These are phyloP conservation scores for Eupithecia insigniata DNA, from an alignment of 2,888 invertebrate genomes.

Conservation along the genomic window DNA sequence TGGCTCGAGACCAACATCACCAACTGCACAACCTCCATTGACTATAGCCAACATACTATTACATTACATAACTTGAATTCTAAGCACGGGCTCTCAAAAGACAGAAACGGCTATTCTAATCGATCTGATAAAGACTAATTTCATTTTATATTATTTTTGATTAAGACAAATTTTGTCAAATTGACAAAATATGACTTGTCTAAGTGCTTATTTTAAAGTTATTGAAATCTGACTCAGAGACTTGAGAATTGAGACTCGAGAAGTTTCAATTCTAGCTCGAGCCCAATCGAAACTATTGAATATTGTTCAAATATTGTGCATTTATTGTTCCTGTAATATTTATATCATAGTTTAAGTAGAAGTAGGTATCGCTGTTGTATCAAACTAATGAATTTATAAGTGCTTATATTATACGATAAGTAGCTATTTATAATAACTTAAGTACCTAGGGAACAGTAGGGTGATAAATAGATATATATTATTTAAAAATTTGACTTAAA, in stretches of 20 bases:
- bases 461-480: not conserved
- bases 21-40: constrained; percentile 27
- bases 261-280: constrained; percentile 31
- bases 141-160: too few species aligned
- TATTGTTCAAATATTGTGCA: constrained; percentile 38
- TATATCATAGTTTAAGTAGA: not conserved
- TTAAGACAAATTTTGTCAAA: too few species aligned
- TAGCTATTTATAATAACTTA: not conserved
- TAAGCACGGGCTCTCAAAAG: constrained; percentile 1
- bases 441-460: not conserved
- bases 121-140: constrained; percentile 17
- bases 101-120: constrained; percentile 26
- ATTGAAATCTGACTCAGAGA: too few species aligned
- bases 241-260: too few species aligned
- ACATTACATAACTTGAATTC: not conserved
- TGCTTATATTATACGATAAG: constrained; percentile 21
- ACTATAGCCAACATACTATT: not conserved
- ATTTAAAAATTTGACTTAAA: not conserved
- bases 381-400: constrained; percentile 22
- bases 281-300: constrained; percentile 37
- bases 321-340: constrained; percentile 32
- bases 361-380: constrained; percentile 12
- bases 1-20: constrained; percentile 36
- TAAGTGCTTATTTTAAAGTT: too few species aligned
- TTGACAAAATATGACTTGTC: too few species aligned